Conservation (phyloP, 2,888 invertebrate species). For the Drosophila anceps region DNA sequence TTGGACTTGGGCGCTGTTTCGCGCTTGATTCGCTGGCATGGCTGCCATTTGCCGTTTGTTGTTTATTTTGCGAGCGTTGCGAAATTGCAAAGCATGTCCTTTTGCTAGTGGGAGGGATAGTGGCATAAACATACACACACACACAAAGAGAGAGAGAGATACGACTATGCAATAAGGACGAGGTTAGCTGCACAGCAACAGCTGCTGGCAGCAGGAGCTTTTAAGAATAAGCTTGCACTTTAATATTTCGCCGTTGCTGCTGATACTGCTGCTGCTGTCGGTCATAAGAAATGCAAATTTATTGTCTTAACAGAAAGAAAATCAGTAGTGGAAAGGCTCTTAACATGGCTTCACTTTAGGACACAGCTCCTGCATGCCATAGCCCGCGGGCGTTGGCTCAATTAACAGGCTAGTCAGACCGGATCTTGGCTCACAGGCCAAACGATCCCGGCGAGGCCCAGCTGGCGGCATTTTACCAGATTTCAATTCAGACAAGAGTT, state of each 20-base stretch:
- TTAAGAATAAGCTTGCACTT: constrained; percentile 8
- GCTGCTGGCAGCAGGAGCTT: constrained; percentile 54
- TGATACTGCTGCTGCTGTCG: constrained; percentile 7
- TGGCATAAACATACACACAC: not conserved
- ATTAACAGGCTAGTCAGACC: constrained; percentile 37
- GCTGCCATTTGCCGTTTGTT: constrained; percentile 58
- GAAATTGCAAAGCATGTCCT: constrained; percentile 72
- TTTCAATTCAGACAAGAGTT: constrained; percentile 32
- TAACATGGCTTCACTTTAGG: constrained; percentile 16
- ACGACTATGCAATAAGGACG: constrained; percentile 31
- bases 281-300: constrained; percentile 48
- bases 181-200: constrained; percentile 64
- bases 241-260: constrained; percentile 5
- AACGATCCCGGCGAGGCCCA: constrained; percentile 49
- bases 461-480: constrained; percentile 27
- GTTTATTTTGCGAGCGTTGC: constrained; percentile 62
- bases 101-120: constrained; percentile 52
- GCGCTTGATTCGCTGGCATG: constrained; percentile 54
- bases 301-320: constrained; percentile 43
- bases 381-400: constrained; percentile 51
- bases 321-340: not conserved
- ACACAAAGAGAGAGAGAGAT: not conserved
- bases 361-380: constrained; percentile 48
- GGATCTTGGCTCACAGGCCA: constrained; percentile 45
- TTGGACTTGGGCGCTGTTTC: constrained; percentile 42